These are phyloP conservation scores for Periophthalmus modestus DNA, from an alignment of 2,113 vertebrate species.

Conservation along the genomic window DNA sequence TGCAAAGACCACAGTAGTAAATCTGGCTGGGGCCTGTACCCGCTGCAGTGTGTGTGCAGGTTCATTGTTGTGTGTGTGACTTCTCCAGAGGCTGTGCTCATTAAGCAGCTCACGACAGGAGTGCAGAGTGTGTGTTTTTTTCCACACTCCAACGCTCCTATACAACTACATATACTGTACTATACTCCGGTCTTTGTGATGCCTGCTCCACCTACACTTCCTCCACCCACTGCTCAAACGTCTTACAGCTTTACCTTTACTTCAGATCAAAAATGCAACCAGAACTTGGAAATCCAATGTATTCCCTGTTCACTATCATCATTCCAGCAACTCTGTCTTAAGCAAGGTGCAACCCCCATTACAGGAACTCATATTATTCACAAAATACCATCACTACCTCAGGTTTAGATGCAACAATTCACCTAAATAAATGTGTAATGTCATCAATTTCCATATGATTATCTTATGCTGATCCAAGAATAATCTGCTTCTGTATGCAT, in stretches of 20 bases:
- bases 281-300: background rate
- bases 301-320: background rate
- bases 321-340: too few species aligned
- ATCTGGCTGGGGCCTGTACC: conserved; percentile 41
- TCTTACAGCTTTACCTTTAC: background rate
- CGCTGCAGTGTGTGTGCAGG: conserved; percentile 37
- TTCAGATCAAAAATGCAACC: background rate
- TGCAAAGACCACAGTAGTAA: conserved; percentile 70
- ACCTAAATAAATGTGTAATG: background rate
- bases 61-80: conserved; percentile 26
- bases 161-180: conserved; percentile 48
- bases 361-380: background rate
- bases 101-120: conserved; percentile 74
- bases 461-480: background rate
- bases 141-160: conserved; percentile 53
- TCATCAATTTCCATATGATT: background rate
- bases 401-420: background rate
- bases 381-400: background rate
- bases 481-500: background rate
- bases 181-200: conserved; percentile 29
- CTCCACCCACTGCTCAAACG: conserved; percentile 9
- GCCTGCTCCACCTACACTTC: conserved; percentile 24
- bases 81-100: conserved; percentile 72
- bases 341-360: too few species aligned
- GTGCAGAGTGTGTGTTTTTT: conserved; percentile 77